Conservation (phyloP, 2,888 invertebrate genomes). For the Cephonodes hylas region DNA sequence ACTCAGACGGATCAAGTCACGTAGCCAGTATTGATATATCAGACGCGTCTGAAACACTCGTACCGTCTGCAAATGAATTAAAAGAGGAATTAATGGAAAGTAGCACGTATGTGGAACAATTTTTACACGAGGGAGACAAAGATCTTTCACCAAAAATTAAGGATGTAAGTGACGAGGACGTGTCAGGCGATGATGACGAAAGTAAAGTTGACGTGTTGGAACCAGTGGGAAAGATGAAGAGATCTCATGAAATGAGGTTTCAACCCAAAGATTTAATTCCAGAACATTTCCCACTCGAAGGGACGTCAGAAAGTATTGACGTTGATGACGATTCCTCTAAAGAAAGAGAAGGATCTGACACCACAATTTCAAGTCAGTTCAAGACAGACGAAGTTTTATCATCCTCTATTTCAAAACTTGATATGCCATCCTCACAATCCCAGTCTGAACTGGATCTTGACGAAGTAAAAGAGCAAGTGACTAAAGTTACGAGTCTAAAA, state of each 20-base stretch:
- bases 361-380: constrained; percentile 72
- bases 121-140: constrained; percentile 68
- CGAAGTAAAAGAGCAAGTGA: constrained; percentile 49
- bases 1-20: constrained; percentile 94
- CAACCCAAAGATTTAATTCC: constrained; percentile 82
- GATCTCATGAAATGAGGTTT: constrained; percentile 95
- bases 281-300: constrained; percentile 70
- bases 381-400: constrained; percentile 70
- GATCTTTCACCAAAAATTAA: constrained; percentile 58
- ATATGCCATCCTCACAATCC: constrained; percentile 61
- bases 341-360: constrained; percentile 67
- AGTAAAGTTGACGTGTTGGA: constrained; percentile 72
- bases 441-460: constrained; percentile 53
- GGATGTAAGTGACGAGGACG: constrained; percentile 75
- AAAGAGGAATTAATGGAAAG: constrained; percentile 87
- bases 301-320: constrained; percentile 67
- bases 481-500: constrained; percentile 37
- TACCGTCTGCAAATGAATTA: constrained; percentile 92
- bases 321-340: constrained; percentile 67
- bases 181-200: constrained; percentile 81
- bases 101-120: constrained; percentile 80
- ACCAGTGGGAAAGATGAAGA: constrained; percentile 89
- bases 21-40: constrained; percentile 94
- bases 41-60: constrained; percentile 95
- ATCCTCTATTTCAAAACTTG: constrained; percentile 72